Base-by-base conservation (phyloP, 2,797 vertebrate species). In the Enteromius unitaeniatus region DNA sequence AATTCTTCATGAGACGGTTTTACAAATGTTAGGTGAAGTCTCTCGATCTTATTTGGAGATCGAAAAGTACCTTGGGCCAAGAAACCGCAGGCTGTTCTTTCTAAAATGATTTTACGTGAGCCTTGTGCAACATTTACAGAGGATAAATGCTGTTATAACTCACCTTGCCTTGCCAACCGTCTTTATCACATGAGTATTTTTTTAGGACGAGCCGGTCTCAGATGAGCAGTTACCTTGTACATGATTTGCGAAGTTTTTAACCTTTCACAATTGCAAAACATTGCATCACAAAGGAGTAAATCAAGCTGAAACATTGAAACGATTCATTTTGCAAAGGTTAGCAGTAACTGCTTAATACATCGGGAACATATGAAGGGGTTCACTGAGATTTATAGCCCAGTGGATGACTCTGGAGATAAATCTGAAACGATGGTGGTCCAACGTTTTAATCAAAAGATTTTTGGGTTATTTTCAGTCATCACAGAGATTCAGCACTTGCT, bases 91-190 rank as follows among this genome's bases (percentile, higher is more conserved):
- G 73, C 82, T 28, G 40, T 68, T 82, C 75, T 69, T 81, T 88
- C 62, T 37, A 40, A 83, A 62, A 77, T 68, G 76, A 80, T 80
- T 34, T 65, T 65, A 70, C 67, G 72, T 60, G 40, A 83, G 84
- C 31, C 77, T 26, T 45, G 40, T 26, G 70, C 53, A 75, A 62
- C 42, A 8, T 83, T 81, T 77, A 28, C 14, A 3, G 76, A 81
- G 86, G 76, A 83, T 89, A 85, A 89, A 81, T 62, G 53, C 58
- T 28, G 80, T 78, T 70, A 87, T 87, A 86, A 89, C 80, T 86
- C 82, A 87, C 70, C 81, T 68, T 62, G 84, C 75, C 80, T 60
- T 85, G 88, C 86, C 86, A 87, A 58, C 79, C 79, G 19, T 83
- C 81, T 85, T 83, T 85, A 82, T 83, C 68, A 78, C 67, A 74